These are phyloP conservation scores for Odontomachus brunneus DNA, from an alignment of 1,140 invertebrate species.

Conservation along the genomic window DNA sequence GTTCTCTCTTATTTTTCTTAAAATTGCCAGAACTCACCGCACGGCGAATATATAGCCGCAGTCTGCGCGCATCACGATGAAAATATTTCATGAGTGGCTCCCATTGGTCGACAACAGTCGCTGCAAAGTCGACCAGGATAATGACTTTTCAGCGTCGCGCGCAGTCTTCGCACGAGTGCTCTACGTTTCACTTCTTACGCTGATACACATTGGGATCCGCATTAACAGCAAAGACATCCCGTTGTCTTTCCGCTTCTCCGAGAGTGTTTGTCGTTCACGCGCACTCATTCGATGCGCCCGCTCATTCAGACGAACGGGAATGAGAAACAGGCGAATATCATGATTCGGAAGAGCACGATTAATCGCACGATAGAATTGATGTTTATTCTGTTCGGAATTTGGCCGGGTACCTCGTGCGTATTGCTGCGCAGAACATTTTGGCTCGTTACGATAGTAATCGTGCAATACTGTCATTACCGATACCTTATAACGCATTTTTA, in stretches of 20 bases:
- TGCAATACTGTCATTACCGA: conserved; percentile 30
- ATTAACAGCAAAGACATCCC: too few species aligned
- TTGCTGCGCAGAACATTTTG: conserved; percentile 34
- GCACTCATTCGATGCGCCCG: not conserved
- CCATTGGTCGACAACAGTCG: not conserved
- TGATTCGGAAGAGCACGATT: conserved; percentile 15
- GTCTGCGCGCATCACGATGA: not conserved
- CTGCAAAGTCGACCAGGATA: too few species aligned
- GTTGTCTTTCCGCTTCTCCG: not conserved
- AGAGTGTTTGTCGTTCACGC: not conserved
- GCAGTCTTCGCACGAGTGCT: too few species aligned
- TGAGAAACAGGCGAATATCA: not conserved
- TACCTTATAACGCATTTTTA: conserved; percentile 24
- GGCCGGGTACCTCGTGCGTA: conserved; percentile 11
- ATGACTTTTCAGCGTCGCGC: too few species aligned
- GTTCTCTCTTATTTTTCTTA: too few species aligned
- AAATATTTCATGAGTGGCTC: not conserved
- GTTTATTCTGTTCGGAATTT: conserved; percentile 36
- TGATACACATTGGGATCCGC: too few species aligned
- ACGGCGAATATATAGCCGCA: not conserved
- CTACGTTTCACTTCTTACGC: too few species aligned
- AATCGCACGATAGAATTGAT: conserved; percentile 28
- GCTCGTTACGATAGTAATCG: conserved; percentile 21
- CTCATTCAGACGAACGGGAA: not conserved
- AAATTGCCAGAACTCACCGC: not conserved